phyloP scores from a whole-genome alignment of 1,140 invertebrate genomes.

The Dysdera silvatica region DNA sequence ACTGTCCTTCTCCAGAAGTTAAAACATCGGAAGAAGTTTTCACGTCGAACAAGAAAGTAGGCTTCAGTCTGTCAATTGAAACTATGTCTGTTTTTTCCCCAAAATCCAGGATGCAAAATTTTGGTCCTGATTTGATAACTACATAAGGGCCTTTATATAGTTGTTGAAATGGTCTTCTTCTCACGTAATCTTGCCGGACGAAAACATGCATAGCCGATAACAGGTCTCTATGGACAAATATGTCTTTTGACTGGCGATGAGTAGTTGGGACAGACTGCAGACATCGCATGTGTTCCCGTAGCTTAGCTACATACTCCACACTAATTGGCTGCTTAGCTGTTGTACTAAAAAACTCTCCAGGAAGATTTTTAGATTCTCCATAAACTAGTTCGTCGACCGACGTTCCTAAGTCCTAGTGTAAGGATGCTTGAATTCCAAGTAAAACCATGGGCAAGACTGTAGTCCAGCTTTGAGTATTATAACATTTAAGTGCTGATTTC shows the following conservation, averaged over 20 bases:
- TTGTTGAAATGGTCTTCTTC: background rate
- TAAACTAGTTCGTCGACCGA: constrained; percentile 32
- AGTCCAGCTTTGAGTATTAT: constrained; percentile 36
- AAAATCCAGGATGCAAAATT: background rate
- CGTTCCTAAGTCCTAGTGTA: constrained; percentile 35
- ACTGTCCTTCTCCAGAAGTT: too few species aligned
- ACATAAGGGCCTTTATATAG: background rate
- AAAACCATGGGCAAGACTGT: constrained; percentile 41
- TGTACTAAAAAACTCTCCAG: constrained; percentile 23
- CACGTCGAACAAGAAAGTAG: too few species aligned
- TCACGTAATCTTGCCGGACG: background rate
- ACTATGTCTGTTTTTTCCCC: background rate
- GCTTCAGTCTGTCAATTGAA: background rate
- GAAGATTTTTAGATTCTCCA: constrained; percentile 23
- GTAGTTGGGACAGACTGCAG: background rate
- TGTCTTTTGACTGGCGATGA: background rate
- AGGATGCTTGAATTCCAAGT: constrained; percentile 30
- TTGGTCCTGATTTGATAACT: background rate
- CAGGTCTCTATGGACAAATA: background rate
- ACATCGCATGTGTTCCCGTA: background rate
- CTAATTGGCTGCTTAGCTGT: background rate
- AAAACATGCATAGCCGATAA: background rate
- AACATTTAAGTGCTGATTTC: constrained; percentile 37
- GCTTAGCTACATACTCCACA: background rate
- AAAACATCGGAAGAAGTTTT: too few species aligned